Conservation (phyloP, 2,113 vertebrate genomes). For the Circaetus cinerascens region DNA sequence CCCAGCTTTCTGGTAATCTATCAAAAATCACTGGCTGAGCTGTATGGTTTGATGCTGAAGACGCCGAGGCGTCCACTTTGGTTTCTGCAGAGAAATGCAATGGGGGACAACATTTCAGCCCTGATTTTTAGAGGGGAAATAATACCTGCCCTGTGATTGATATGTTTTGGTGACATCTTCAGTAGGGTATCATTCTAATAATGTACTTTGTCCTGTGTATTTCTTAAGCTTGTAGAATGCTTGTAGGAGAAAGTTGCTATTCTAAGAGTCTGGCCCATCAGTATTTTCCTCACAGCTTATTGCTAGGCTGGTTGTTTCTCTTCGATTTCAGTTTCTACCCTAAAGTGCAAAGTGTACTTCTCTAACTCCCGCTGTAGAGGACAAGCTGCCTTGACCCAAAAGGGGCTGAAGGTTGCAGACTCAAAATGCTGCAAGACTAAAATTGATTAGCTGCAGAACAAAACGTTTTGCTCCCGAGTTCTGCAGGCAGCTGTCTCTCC, state of each 20-base stretch:
- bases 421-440: background rate
- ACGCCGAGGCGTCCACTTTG: background rate
- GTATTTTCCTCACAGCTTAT: background rate
- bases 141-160: background rate
- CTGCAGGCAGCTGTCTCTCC: slow-evolving; percentile 23
- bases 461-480: background rate
- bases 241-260: background rate
- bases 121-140: background rate
- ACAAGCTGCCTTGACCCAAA: background rate
- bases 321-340: background rate
- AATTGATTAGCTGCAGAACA: background rate
- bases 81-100: background rate
- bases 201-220: background rate
- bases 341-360: background rate
- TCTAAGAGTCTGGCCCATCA: background rate
- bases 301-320: background rate
- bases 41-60: background rate
- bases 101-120: background rate
- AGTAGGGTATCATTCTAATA: background rate
- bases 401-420: background rate
- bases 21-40: background rate
- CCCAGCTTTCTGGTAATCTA: background rate
- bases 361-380: fast-evolving
- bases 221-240: background rate
- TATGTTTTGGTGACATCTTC: background rate